Evolutionary conservation across 2,888 invertebrate genomes (phyloP).

Genomic region (Lacanobia wlatinum): DNA sequence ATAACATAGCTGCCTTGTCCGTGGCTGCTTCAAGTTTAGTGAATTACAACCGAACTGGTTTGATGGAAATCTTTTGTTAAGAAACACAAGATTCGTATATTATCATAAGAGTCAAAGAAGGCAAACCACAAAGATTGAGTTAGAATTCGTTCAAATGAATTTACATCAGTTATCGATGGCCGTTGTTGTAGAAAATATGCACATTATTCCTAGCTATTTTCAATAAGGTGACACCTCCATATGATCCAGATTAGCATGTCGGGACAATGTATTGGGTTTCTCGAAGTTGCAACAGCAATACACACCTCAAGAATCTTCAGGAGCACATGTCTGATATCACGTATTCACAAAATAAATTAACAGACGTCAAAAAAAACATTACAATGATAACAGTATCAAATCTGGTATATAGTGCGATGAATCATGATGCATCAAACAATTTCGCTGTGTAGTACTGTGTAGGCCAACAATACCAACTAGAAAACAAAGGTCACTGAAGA

Average conservation of each 20-base stretch:
- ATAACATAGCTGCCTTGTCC: slow-evolving; percentile 74
- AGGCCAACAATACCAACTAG: slow-evolving; percentile 77
- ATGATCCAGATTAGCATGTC: slow-evolving; percentile 32
- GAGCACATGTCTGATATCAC: slow-evolving; percentile 60
- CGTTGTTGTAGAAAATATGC: slow-evolving; percentile 45
- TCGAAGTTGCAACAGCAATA: too few relatives aligned
- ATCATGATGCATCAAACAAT: slow-evolving; percentile 74
- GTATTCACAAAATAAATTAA: slow-evolving; percentile 54
- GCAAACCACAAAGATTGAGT: slow-evolving; percentile 59
- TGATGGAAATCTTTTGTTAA: slow-evolving; percentile 71
- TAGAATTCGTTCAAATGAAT: slow-evolving; percentile 70
- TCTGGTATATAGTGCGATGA: slow-evolving; percentile 71
- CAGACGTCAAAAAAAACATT: slow-evolving; percentile 51
- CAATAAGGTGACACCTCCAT: slow-evolving; percentile 33
- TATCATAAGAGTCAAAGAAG: slow-evolving; percentile 54
- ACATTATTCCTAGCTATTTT: slow-evolving; percentile 48
- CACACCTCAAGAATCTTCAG: background rate
- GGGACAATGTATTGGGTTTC: slow-evolving; percentile 26
- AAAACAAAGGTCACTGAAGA: slow-evolving; percentile 83
- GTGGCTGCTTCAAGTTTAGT: slow-evolving; percentile 65
- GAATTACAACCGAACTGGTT: slow-evolving; percentile 74
- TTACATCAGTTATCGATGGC: slow-evolving; percentile 59
- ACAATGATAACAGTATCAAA: slow-evolving; percentile 66
- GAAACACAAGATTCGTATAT: slow-evolving; percentile 64
- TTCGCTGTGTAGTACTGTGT: slow-evolving; percentile 65